phyloP scores from a whole-genome alignment of 2,797 vertebrate genomes.

The Linurgus olivaceus region DNA sequence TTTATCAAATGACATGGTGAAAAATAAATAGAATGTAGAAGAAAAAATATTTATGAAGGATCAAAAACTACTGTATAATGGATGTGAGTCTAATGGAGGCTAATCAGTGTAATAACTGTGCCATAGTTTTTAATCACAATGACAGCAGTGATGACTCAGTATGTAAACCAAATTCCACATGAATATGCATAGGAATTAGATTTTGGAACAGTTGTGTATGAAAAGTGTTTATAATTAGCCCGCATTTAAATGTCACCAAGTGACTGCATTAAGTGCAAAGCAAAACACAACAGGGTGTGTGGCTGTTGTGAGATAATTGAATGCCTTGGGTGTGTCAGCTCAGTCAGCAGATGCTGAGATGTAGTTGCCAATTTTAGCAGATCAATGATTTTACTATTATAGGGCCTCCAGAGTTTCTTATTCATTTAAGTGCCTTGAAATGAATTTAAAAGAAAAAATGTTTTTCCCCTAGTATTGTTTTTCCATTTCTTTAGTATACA shows the following conservation, averaged over 20 bases:
- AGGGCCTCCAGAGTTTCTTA: neutral
- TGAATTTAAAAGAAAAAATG: constrained; percentile 21
- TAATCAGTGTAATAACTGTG: neutral
- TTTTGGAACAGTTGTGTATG: neutral
- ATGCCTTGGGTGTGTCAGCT: constrained; percentile 37
- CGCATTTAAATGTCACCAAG: neutral
- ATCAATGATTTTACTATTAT: neutral
- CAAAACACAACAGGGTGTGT: constrained; percentile 2
- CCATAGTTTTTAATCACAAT: neutral
- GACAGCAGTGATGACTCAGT: neutral
- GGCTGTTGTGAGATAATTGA: constrained; percentile 32
- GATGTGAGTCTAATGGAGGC: neutral
- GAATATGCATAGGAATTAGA: constrained; percentile 32
- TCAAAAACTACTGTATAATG: neutral
- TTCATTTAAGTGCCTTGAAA: constrained; percentile 34
- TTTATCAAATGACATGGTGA: neutral
- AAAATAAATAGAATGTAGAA: neutral
- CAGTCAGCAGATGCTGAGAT: constrained; percentile 41
- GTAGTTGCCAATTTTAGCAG: constrained; percentile 26
- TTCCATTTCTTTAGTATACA: constrained; percentile 52
- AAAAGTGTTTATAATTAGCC: constrained; percentile 24
- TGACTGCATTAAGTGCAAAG: neutral
- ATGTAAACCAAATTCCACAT: neutral
- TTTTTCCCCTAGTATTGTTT: constrained; percentile 53
- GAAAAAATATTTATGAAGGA: neutral